Evolutionary conservation across 2,888 invertebrate genomes (phyloP), one percentile per base, ranked within the genome.

Genomic region (Netelia virgata): DNA sequence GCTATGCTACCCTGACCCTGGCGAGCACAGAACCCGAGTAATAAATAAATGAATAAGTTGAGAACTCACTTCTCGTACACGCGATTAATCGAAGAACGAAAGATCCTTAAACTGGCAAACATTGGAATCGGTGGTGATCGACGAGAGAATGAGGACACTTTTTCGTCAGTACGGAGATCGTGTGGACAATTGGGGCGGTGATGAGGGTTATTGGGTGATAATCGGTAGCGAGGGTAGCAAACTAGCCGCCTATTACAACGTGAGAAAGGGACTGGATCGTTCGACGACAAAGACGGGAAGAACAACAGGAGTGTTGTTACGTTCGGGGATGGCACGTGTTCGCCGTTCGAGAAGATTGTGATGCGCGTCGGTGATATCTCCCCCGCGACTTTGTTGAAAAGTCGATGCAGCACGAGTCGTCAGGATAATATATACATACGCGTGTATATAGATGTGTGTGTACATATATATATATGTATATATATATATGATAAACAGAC

Each of bases 291-390:
- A 3, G 11, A 43, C 23, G 50, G 18, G 20, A 11, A 20, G 11
- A 18, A 16, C 11, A 20, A 23, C 23, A 23, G 43, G 20, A 11
- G 50, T 23, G 20, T n/a, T 66, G 41, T 6, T 20, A 10, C 47
- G 76, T 72, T n/a, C 36, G 18, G 9, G 47, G n/a, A 3, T 20
- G 72, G 76, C 83, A 83, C 83, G 79, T 79, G 83, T 75, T 75
- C 57, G 16, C 9, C 74, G 36, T 69, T 64, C 36, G 47, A 75
- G 69, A 70, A 74, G 6, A 50, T 70, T 59, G 74, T 64, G 74
- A 83, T 69, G 82, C 57, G 69, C 69, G 69, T 23, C 41, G 50
- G 36, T 14, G 69, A 23, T 28, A 36, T 53, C n/a, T 55, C 55
- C 74, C 79, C 70, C 79, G 63, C 74, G 79, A 53, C 77, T 63